Conservation (phyloP, 2,888 invertebrate species). For the Euplexia lucipara region DNA sequence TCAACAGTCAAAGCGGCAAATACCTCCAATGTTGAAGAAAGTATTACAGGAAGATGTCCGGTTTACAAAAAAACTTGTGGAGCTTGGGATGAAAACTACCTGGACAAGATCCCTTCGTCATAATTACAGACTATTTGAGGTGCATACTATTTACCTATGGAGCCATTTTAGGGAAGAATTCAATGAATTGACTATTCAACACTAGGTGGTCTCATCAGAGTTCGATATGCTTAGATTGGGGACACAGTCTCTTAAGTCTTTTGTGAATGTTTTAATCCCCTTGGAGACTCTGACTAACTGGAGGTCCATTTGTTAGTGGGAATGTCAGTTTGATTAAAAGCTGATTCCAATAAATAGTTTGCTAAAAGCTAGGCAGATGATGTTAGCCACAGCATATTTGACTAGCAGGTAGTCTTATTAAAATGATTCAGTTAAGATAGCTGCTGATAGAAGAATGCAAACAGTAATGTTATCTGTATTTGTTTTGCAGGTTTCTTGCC, state of each 20-base stretch:
- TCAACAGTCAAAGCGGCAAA: conserved; percentile 75
- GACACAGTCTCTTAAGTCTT: too few species aligned
- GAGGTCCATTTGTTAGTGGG: too few species aligned
- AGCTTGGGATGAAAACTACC: conserved; percentile 84
- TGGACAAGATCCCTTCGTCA: conserved; percentile 88
- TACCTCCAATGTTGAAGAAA: conserved; percentile 87
- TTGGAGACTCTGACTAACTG: too few species aligned
- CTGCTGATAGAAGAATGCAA: not conserved
- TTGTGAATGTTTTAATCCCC: too few species aligned
- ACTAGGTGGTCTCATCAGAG: too few species aligned
- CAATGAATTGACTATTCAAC: not conserved
- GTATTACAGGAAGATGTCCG: conserved; percentile 88
- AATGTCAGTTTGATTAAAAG: too few species aligned
- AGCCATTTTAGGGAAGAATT: too few species aligned
- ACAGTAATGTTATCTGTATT: conserved; percentile 13
- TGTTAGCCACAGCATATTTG: not conserved
- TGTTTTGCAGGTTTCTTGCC: conserved; percentile 94
- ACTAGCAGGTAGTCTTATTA: not conserved
- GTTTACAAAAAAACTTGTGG: conserved; percentile 89
- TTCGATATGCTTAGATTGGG: too few species aligned
- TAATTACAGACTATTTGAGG: conserved; percentile 91
- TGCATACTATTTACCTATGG: conserved; percentile 64
- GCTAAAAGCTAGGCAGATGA: too few species aligned
- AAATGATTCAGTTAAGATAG: not conserved
- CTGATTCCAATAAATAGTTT: too few species aligned